Base-by-base conservation (phyloP, 2,113 vertebrate genomes). In the Serilophus lunatus region DNA sequence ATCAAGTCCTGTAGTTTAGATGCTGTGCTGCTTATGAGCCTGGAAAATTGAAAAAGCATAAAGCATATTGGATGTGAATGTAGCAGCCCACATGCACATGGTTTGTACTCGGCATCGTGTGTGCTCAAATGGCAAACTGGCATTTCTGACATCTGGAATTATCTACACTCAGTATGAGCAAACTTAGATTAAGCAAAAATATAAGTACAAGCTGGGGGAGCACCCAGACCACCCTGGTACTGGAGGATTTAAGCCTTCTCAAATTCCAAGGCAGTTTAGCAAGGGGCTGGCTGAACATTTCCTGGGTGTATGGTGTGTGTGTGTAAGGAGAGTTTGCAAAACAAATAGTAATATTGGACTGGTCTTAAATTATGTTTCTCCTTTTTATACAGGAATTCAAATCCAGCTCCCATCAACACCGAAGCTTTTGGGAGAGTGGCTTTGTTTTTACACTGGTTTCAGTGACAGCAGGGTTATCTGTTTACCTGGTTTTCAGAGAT, bases 1-100 rank as follows among this genome's bases (percentile, higher is more conserved):
- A 66, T 77, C 85, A 98, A 72, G 23, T 68, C 81, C 90, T 97
- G 97, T 44, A 98, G 79, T 35, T 97, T 97, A 51, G 82, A 50
- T 54, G 91, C 97, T 4, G 93, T 92, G 63, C 96, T 96, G 83
- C 88, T 91, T 63, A 94, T 51, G 33, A 98, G 96, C 51, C 98
- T 98, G 91, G 59, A 90, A 80, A 90, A 84, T 92, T 38, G 47
- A 75, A 68, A 92, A 80, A 80, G 47, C 56, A 40, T n/a, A 50
- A 74, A 75, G 44, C n/a, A 44, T 51, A 28, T 33, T 75, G 31
- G 61, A 33, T 38, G 20, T 92, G 81, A 69, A 40, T 33, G 22
- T 4, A 56, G 50, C 60, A 90, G 75, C 82, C 54, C 64, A 47
- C 38, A 6, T 18, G 28, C 26, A 8, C 29, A 51, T 8, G 8